These are phyloP conservation scores for Terrapene triunguis DNA, from an alignment of 2,113 vertebrate species.

Conservation along the genomic window DNA sequence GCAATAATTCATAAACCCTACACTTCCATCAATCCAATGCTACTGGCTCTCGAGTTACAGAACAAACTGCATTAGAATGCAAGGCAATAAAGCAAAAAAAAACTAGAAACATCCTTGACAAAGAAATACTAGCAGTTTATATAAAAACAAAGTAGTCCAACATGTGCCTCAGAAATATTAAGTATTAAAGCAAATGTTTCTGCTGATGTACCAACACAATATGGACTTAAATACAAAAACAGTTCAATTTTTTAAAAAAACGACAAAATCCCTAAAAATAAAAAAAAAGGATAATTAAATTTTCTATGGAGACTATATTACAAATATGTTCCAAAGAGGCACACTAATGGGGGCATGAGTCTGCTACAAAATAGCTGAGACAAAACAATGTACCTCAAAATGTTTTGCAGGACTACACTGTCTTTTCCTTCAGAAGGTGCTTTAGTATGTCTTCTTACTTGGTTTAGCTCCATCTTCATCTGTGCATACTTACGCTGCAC, in stretches of 20 bases:
- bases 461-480: constrained; percentile 98
- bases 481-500: constrained; percentile 99
- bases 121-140: constrained; percentile 87
- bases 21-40: constrained; percentile 98
- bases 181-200: constrained; percentile 85
- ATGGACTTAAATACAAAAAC: constrained; percentile 87
- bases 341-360: constrained; percentile 84
- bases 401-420: constrained; percentile 99
- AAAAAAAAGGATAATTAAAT: constrained; percentile 80
- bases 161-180: constrained; percentile 87
- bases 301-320: constrained; percentile 83
- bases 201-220: constrained; percentile 85
- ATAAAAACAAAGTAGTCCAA: constrained; percentile 88
- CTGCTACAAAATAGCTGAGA: constrained; percentile 92
- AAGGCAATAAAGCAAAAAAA: constrained; percentile 93
- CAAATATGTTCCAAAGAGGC: constrained; percentile 85
- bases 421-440: constrained; percentile 97
- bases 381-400: constrained; percentile 98
- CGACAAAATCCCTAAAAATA: constrained; percentile 84
- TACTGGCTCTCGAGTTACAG: constrained; percentile 94
- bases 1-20: constrained; percentile 99
- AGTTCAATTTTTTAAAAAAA: constrained; percentile 84
- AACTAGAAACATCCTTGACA: constrained; percentile 90
- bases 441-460: constrained; percentile 97
- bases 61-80: constrained; percentile 99